These are phyloP conservation scores for Nomia melanderi DNA, from an alignment of 1,140 invertebrate genomes.

Conservation along the genomic window DNA sequence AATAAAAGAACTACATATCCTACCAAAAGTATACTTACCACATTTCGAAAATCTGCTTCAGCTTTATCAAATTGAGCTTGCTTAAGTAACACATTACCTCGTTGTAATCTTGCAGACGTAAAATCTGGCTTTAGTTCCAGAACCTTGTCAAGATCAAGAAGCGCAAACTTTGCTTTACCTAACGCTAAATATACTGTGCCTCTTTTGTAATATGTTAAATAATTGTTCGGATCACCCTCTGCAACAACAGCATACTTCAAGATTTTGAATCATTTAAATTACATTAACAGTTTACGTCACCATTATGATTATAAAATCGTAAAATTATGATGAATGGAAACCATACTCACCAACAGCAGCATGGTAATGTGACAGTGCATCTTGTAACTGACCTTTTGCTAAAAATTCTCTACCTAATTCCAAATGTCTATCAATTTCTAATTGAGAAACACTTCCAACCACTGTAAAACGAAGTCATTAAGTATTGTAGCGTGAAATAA, in stretches of 20 bases:
- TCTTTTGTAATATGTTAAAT: conserved; percentile 96
- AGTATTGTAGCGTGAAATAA: background rate
- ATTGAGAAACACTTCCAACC: conserved; percentile 84
- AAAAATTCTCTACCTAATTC: conserved; percentile 95
- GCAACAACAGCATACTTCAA: conserved; percentile 65
- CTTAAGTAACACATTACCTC: conserved; percentile 94
- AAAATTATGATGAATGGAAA: conserved; percentile 10
- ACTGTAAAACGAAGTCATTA: conserved; percentile 78
- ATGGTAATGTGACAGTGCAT: conserved; percentile 98
- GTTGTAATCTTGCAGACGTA: conserved; percentile 91
- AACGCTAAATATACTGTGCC: conserved; percentile 98
- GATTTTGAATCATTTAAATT: background rate
- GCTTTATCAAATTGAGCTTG: conserved; percentile 92
- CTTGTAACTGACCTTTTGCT: conserved; percentile 94
- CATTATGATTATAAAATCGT: background rate
- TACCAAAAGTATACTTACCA: conserved; percentile 85
- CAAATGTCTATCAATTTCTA: conserved; percentile 95
- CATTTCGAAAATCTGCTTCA: conserved; percentile 89
- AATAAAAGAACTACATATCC: background rate
- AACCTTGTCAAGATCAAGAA: conserved; percentile 95
- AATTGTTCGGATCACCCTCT: conserved; percentile 98
- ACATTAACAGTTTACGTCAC: background rate
- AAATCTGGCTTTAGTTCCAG: conserved; percentile 97
- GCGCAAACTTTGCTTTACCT: conserved; percentile 96
- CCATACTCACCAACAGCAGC: conserved; percentile 93